Percentiles rank a stretch among this genome's conserved stretches.
These are phyloP conservation scores for Schizaphis graminum DNA, from an alignment of 2,888 invertebrate species.

Conservation along the genomic window DNA sequence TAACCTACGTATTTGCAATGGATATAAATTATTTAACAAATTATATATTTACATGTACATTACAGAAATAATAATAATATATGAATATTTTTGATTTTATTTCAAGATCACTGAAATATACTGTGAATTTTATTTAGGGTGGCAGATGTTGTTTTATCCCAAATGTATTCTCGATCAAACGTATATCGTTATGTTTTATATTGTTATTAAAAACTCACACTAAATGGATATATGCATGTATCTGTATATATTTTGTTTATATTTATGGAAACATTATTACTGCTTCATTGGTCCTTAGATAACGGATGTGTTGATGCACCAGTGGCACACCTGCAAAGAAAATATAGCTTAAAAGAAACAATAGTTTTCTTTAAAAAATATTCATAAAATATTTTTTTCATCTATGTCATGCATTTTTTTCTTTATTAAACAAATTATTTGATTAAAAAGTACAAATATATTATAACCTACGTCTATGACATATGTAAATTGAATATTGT, in stretches of 20 bases:
- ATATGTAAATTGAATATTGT: neutral
- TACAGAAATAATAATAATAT: neutral
- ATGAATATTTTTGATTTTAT: neutral
- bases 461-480: neutral
- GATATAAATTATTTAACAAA: neutral
- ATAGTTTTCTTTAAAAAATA: neutral
- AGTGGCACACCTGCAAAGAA: neutral
- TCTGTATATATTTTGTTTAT: neutral
- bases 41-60: neutral
- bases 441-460: neutral
- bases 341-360: neutral
- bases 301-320: neutral
- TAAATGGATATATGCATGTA: neutral
- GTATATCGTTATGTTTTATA: neutral
- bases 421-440: neutral
- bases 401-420: neutral
- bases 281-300: neutral
- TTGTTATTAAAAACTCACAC: neutral
- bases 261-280: neutral
- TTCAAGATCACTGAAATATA: neutral
- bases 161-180: conserved; percentile 8
- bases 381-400: neutral
- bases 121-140: neutral
- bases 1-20: neutral
- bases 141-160: neutral